These are phyloP conservation scores for Zoanthus gigantus DNA, from an alignment of 92 coral and sea anemone species.

Conservation along the genomic window DNA sequence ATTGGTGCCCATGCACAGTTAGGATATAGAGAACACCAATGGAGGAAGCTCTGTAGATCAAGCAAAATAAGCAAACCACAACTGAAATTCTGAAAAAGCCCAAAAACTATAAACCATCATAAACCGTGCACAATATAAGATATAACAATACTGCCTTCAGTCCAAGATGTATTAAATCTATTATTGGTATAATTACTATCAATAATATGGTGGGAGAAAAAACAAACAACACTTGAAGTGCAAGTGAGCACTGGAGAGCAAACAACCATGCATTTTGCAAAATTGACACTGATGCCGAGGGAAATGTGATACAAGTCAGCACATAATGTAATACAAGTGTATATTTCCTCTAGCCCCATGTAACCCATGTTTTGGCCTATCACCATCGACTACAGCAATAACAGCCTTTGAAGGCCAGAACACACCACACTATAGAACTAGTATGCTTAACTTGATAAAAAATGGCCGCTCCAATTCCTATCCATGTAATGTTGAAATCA, in stretches of 20 bases:
- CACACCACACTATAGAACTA: slow-evolving; percentile 63
- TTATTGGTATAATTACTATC: slow-evolving; percentile 3
- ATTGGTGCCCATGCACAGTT: neutral
- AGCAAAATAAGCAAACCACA: slow-evolving; percentile 6
- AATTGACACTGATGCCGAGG: slow-evolving; percentile 80
- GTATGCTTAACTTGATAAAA: slow-evolving; percentile 58
- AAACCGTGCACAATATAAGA: neutral
- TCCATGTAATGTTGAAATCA: slow-evolving; percentile 65
- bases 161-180: slow-evolving; percentile 52
- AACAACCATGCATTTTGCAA: slow-evolving; percentile 64
- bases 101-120: neutral
- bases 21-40: neutral
- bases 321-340: slow-evolving; percentile 43
- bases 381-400: slow-evolving; percentile 54
- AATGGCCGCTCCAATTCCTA: slow-evolving; percentile 59
- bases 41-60: neutral
- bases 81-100: neutral
- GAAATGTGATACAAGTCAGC: slow-evolving; percentile 73
- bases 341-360: slow-evolving; percentile 47
- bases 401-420: slow-evolving; percentile 70
- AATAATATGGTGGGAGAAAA: slow-evolving; percentile 33
- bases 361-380: slow-evolving; percentile 37
- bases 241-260: slow-evolving; percentile 60
- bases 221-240: slow-evolving; percentile 67
- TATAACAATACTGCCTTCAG: neutral